phyloP scores from a whole-genome alignment of 2,113 vertebrate genomes.

The Osmerus mordax region DNA sequence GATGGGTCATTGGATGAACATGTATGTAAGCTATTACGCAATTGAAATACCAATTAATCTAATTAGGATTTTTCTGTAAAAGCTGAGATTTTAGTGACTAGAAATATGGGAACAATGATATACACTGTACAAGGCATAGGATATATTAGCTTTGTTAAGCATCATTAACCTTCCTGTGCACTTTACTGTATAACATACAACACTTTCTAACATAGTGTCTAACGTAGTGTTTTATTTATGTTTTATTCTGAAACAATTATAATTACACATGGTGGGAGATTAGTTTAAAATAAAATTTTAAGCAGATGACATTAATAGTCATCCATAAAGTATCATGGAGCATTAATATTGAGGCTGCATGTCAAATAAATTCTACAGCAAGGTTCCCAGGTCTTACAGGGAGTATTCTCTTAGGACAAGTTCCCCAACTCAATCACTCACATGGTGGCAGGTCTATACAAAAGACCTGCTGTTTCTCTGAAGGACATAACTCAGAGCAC shows the following conservation, averaged over 20 bases:
- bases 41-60: no score
- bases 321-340: background rate
- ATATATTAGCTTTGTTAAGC: no score
- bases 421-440: constrained; percentile 1
- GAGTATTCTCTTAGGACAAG: background rate
- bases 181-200: no score
- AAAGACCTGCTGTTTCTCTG: constrained; percentile 1
- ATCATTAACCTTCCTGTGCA: no score
- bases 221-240: no score
- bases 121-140: no score
- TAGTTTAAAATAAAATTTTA: background rate
- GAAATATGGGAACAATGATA: no score
- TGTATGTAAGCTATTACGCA: background rate
- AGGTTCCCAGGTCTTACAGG: background rate
- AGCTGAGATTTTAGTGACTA: no score
- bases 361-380: background rate
- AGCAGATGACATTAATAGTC: no score
- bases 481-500: background rate
- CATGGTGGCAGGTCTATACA: background rate
- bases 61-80: no score
- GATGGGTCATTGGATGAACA: background rate
- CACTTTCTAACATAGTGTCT: no score
- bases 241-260: background rate
- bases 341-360: background rate
- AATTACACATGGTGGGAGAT: background rate